Evolutionary conservation across 2,888 invertebrate genomes (phyloP), one percentile per base, ranked within the genome.

Genomic region (Thysanoteuthis rhombus): DNA sequence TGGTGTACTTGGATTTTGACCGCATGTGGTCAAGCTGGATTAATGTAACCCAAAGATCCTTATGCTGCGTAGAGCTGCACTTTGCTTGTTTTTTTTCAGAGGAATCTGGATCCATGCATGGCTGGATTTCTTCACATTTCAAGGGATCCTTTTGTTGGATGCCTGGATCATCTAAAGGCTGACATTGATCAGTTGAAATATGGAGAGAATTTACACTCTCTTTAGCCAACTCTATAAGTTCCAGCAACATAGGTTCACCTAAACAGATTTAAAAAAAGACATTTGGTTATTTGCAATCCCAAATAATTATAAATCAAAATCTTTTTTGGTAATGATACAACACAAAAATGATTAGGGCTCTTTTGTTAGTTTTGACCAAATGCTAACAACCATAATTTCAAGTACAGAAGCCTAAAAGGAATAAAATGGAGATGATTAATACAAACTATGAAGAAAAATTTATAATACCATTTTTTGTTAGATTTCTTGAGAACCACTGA

Each of bases 11-110:
- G 10, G 94, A 94, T 92, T 95, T 95, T 32, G 96, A 95, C 90
- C 96, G 93, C 96, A 96, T 96, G 94, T 96, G 96, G 94, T 96
- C 96, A 40, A 96, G 94, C 45, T 95, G 95, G 42, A 96, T 93
- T 42, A 96, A 52, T 90, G 94, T 93, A 36, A 95, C 96, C 94
- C 95, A 94, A 42, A 32, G 38, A 8, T 42, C 75, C 75, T 75
- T 75, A 4, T n/a, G 36, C 12, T 16, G n/a, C 36, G 16, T 12
- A n/a, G n/a, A 19, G 12, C n/a, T 75, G 75, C 75, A 75, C 12
- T 75, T 36, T 75, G n/a, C 19, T 75, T 75, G n/a, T n/a, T n/a
- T 75, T 36, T n/a, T 36, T 16, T 75, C 75, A 16, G 16, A 36
- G 10, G n/a, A n/a, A n/a, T n/a, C n/a, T 36, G 75, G 75, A 75